These are phyloP conservation scores for Bombylius discolor DNA, from an alignment of 2,888 invertebrate species.

Conservation along the genomic window DNA sequence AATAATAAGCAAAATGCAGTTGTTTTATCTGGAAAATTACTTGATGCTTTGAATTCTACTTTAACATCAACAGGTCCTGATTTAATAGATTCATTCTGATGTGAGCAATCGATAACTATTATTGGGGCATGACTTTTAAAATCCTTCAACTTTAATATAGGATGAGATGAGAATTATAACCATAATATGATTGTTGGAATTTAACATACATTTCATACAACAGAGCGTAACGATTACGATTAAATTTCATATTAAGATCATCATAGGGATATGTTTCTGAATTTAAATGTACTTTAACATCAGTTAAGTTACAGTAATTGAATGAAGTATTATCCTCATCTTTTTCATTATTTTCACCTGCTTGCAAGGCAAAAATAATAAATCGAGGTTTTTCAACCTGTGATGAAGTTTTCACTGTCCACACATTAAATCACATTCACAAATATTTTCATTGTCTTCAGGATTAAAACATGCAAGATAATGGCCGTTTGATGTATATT, in stretches of 20 bases:
- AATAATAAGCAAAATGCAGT: conserved; percentile 16
- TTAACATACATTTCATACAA: conserved; percentile 20
- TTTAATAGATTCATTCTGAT: conserved; percentile 20
- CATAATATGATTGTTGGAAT: conserved; percentile 18
- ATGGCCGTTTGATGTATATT: too few species aligned
- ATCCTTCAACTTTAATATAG: conserved; percentile 7
- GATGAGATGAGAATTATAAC: conserved; percentile 10
- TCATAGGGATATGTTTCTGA: conserved; percentile 27
- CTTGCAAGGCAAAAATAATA: conserved; percentile 28
- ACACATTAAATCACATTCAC: too few species aligned
- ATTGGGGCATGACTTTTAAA: conserved; percentile 19
- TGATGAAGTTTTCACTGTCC: conserved; percentile 24
- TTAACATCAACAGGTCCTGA: conserved; percentile 18
- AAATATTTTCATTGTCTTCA: too few species aligned
- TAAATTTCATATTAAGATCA: conserved; percentile 23
- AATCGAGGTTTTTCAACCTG: conserved; percentile 29
- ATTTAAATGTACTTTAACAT: conserved; percentile 27
- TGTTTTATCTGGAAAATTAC: conserved; percentile 17
- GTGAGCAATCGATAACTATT: conserved; percentile 19
- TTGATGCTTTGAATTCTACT: conserved; percentile 19
- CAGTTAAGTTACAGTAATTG: conserved; percentile 21
- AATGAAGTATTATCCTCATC: conserved; percentile 19
- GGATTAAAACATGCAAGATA: too few species aligned
- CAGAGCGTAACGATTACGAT: conserved; percentile 17
- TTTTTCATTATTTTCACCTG: conserved; percentile 25